These are phyloP conservation scores for Epirrita christyi DNA, from an alignment of 2,888 invertebrate genomes.

Conservation along the genomic window DNA sequence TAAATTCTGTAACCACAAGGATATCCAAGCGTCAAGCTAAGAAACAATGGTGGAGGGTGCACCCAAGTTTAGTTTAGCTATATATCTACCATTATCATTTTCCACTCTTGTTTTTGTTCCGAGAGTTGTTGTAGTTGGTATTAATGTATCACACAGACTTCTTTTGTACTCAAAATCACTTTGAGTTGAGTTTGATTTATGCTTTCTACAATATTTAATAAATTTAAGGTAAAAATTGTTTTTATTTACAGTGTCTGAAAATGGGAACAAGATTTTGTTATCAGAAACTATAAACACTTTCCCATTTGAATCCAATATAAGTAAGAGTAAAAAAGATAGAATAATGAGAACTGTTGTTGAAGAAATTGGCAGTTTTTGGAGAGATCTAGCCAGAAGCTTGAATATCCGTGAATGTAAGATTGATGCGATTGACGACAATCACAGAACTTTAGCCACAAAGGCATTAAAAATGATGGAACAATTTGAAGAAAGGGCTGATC, in stretches of 20 bases:
- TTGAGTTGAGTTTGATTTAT: too few species aligned
- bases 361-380: slow-evolving; percentile 70
- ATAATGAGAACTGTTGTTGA: slow-evolving; percentile 62
- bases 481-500: slow-evolving; percentile 59
- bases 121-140: too few species aligned
- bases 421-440: slow-evolving; percentile 62
- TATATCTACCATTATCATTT: too few species aligned
- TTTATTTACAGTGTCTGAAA: slow-evolving; percentile 31
- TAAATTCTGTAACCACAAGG: too few species aligned
- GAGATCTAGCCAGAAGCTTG: slow-evolving; percentile 67
- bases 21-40: too few species aligned
- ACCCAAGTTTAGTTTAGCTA: too few species aligned
- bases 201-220: background rate
- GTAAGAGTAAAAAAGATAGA: slow-evolving; percentile 55
- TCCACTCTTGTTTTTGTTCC: too few species aligned
- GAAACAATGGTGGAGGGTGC: too few species aligned
- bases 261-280: slow-evolving; percentile 32
- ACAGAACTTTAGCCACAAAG: slow-evolving; percentile 50
- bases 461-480: slow-evolving; percentile 57
- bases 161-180: too few species aligned
- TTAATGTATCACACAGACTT: too few species aligned
- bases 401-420: slow-evolving; percentile 65
- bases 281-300: slow-evolving; percentile 43
- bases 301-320: slow-evolving; percentile 47
- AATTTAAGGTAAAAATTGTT: background rate